Evolutionary conservation across 2,888 invertebrate genomes (phyloP), one percentile per base, ranked within the genome.

Genomic region (Melinaea marsaeus): DNA sequence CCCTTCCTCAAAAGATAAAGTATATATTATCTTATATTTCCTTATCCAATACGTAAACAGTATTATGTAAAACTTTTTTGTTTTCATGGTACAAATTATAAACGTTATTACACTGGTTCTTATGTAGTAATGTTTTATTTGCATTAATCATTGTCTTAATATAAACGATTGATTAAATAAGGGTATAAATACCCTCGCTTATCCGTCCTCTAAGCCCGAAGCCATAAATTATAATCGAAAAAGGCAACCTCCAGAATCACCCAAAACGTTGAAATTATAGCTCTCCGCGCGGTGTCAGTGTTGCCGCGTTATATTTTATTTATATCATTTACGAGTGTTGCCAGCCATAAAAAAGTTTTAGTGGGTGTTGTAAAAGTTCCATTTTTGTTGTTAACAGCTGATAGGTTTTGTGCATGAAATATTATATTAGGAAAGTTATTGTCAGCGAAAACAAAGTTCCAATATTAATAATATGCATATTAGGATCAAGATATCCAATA

Each of bases 191-290:
- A 32, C 9, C 7, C 32, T 22, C 3, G 32, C 51, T 51, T 32
- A 51, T 51, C 51, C 9, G 2, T 51, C 32, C 32, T 51, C 51
- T 32, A 51, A 32, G 33, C 57, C 51, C 59, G 45, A 58, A 71
- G 80, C 86, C 78, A 86, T 88, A 88, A 88, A 87, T 88, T 87
- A 87, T 87, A 88, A 88, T 87, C 85, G 86, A 83, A 84, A 85
- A 81, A 80, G 81, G 83, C 83, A 78, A 81, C 81, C 82, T 79
- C 83, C 82, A 78, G 80, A 81, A 82, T 83, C 80, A 83, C 83
- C 82, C 83, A 85, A 79, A 84, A 82, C 83, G 85, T 84, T 83
- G 83, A 85, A 86, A 85, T 86, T 86, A 86, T 86, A 79, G 80
- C 75, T 75, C 79, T 79, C 75, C 74, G 72, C 74, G 72, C 69